Evolutionary conservation across 2,888 invertebrate genomes (phyloP), one percentile per base, ranked within the genome.

Genomic region (Melinopterus prodromus): DNA sequence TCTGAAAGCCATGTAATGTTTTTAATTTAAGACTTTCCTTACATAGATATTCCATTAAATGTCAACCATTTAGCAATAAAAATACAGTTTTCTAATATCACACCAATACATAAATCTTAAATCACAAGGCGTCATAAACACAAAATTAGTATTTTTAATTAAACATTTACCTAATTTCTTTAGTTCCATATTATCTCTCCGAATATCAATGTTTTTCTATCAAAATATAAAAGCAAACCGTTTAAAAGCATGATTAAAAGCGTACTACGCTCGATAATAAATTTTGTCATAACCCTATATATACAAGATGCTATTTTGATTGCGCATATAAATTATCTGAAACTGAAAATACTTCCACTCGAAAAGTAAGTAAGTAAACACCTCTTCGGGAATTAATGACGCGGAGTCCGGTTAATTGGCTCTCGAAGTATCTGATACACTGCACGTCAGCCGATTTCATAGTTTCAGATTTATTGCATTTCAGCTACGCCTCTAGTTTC

Each of bases 401-500:
- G 74, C 36, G n/a, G 74, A 35, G 35, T 74, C 74, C 26, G n/a
- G 35, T 74, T 74, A 74, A 74, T 74, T 74, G 74, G 74, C 35
- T 74, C 36, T 37, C 74, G 74, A 74, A 36, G 74, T 37, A 37
- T 35, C 35, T 74, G 74, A 74, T 74, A 74, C 74, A 74, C 36
- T 35, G 53, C 76, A 79, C 76, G 71, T 77, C 77, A 77, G 72
- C 36, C 76, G 71, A 79, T 79, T 79, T 79, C 79, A 79, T 69
- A 79, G 38, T 69, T 79, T 77, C 76, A 80, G 78, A 80, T 80
- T 80, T 80, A 80, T 80, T 78, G 74, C 80, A 71, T 38, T 76
- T 80, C 76, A 78, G 80, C 76, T 80, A 80, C 80, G 80, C 80
- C 80, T 78, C 78, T 76, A 76, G 78, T 80, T 80, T 80, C 80